Evolutionary conservation across 2,113 vertebrate genomes (phyloP), one percentile per base, ranked within the genome.

Genomic region (Planiliza haematocheilus): DNA sequence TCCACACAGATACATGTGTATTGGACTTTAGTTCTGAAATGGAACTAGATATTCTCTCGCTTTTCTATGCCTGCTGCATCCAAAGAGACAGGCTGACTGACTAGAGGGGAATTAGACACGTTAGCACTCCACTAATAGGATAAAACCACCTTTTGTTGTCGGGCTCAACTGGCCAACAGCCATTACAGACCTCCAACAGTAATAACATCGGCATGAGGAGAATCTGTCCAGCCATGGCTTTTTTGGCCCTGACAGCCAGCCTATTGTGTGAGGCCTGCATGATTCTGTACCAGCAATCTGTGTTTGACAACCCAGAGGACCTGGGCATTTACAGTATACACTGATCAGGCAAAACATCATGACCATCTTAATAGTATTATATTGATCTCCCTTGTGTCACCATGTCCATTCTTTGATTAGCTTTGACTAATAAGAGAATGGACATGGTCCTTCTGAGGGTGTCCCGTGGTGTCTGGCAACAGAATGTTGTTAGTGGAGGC

Each of bases 71-170:
- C 38, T 18, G 50, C 48, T 46, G 55, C 52, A 24, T 49, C 42
- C 34, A 37, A 41, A 61, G 41, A 73, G 51, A 65, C 59, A 57
- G 59, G 16, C 16, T 17, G 38, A 63, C 57, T 51, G 10, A 45
- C 57, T 49, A 6, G 63, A 83, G 59, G 39, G 68, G 70, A 82
- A 70, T 83, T 73, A 79, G 68, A 79, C 72, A 71, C 43, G 59
- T 78, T 85, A 72, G 66, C 60, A 39, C 60, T 45, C 41, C 1
- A 13, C 72, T 82, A 81, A 84, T 66, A 70, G 80, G 78, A 84
- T 85, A 63, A 85, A 82, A 81, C 73, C 64, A 70, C 60, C 76
- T 82, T 84, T 88, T 87, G 81, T 84, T 81, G 62, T 50, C 4
- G 16, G 62, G 70, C 70, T 82, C 65, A 68, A 78, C 55, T 48